A percentile compares a stretch with the other conserved stretches of the same genome.
These are phyloP conservation scores for Lepilemur septentrionalis DNA, from an alignment of 2,797 vertebrate genomes.

Conservation along the genomic window DNA sequence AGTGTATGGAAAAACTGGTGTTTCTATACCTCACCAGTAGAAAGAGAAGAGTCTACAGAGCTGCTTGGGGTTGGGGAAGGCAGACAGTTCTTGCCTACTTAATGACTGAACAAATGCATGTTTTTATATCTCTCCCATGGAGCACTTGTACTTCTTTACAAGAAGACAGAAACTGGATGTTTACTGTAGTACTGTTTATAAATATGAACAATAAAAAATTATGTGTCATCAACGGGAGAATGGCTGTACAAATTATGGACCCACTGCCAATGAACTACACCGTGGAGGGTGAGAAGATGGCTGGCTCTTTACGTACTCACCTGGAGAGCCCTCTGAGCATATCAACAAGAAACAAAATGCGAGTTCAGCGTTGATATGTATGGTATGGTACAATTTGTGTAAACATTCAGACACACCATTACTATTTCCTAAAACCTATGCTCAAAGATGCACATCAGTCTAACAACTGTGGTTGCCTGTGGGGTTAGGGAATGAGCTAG, in stretches of 20 bases:
- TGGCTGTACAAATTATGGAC: neutral
- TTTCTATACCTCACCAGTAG: neutral
- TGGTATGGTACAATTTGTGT: neutral
- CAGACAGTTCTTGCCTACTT: neutral
- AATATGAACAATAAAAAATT: neutral
- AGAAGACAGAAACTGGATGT: neutral
- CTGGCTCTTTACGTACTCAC: neutral
- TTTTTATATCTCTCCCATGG: neutral
- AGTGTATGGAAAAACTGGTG: neutral
- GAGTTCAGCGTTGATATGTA: neutral
- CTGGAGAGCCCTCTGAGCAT: neutral
- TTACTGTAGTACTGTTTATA: neutral
- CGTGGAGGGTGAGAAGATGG: neutral
- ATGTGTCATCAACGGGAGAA: neutral
- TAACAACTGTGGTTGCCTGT: neutral
- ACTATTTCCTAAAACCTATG: neutral
- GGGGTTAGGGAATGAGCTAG: neutral
- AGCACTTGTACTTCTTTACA: neutral
- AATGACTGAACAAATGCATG: neutral
- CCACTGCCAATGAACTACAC: neutral
- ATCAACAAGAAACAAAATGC: neutral
- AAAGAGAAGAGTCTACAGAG: fast-evolving
- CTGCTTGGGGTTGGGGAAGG: neutral
- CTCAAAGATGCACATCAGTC: neutral
- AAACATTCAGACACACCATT: neutral